These are phyloP conservation scores for Drosophila pseudoobscura DNA, from an alignment of 1,140 invertebrate genomes.

Conservation along the genomic window DNA sequence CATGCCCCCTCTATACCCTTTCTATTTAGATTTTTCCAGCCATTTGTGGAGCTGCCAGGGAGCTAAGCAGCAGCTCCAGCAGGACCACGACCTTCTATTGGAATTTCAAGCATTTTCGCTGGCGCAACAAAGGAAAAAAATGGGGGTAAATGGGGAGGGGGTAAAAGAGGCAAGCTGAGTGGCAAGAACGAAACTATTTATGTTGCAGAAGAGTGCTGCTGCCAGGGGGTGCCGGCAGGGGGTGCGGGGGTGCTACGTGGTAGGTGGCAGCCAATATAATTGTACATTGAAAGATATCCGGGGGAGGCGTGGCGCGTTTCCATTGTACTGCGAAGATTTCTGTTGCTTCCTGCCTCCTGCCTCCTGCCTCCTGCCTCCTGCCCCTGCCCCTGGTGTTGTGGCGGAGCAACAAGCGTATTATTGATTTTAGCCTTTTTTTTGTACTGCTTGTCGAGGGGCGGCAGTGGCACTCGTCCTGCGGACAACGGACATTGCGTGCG, in stretches of 20 bases:
- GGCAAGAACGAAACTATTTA: constrained; percentile 72
- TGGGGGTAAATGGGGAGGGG: neutral
- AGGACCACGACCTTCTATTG: constrained; percentile 15
- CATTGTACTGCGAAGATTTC: constrained; percentile 36
- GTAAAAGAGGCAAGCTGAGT: no score
- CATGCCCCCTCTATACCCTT: neutral
- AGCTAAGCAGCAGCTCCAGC: constrained; percentile 35
- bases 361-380: constrained; percentile 14
- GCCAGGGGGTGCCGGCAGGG: neutral
- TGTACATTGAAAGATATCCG: constrained; percentile 71
- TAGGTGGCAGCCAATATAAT: constrained; percentile 63
- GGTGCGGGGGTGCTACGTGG: no score
- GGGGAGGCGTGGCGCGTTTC: constrained; percentile 37
- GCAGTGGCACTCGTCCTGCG: neutral
- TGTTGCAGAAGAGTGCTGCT: constrained; percentile 54
- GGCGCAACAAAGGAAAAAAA: constrained; percentile 20
- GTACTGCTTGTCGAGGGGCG: neutral
- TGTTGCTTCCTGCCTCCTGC: neutral
- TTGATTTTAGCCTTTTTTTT: constrained; percentile 77
- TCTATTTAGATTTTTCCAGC: constrained; percentile 61
- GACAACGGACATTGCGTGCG: constrained; percentile 62
- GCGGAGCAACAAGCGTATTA: constrained; percentile 79
- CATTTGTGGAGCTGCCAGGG: constrained; percentile 62
- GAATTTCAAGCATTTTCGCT: constrained; percentile 74
- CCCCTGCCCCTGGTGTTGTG: constrained; percentile 7